Evolutionary conservation across 2,888 invertebrate species (phyloP).

Genomic region (Eumerus sabulonum): DNA sequence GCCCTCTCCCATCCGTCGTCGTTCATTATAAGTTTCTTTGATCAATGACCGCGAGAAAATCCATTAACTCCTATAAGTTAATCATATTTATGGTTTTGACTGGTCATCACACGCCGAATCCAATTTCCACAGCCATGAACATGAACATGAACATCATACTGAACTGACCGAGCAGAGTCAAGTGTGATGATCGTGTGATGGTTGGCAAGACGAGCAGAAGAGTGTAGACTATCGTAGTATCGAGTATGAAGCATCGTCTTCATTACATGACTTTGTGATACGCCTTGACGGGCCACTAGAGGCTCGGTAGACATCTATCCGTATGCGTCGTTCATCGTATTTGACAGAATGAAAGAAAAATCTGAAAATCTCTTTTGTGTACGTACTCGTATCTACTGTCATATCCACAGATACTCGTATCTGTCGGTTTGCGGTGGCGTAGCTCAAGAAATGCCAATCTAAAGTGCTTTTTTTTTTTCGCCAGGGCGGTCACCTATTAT

Average conservation of each 20-base stretch:
- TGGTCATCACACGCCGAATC: constrained; percentile 68
- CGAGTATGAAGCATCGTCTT: constrained; percentile 65
- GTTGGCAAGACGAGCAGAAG: too few species aligned
- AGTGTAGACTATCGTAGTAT: constrained; percentile 13
- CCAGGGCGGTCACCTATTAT: constrained; percentile 59
- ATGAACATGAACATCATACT: constrained; percentile 35
- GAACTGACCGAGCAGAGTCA: too few species aligned
- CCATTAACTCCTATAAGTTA: constrained; percentile 68
- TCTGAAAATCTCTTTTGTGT: constrained; percentile 46
- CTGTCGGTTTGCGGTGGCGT: constrained; percentile 40
- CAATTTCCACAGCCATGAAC: constrained; percentile 61
- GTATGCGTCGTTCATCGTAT: constrained; percentile 5
- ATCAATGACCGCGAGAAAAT: constrained; percentile 63
- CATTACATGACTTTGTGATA: constrained; percentile 66
- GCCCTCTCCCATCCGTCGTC: constrained; percentile 22
- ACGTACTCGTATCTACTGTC: neutral
- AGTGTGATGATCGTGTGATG: too few species aligned
- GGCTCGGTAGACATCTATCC: neutral
- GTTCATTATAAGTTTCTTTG: constrained; percentile 60
- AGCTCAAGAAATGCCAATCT: constrained; percentile 41
- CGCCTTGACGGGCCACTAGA: constrained; percentile 62
- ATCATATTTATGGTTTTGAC: constrained; percentile 69
- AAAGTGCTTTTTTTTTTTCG: constrained; percentile 41
- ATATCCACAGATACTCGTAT: too few species aligned
- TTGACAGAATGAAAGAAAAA: constrained; percentile 51